Evolutionary conservation across 2,113 vertebrate genomes (phyloP).

Genomic region (Aspidoscelis tigris): DNA sequence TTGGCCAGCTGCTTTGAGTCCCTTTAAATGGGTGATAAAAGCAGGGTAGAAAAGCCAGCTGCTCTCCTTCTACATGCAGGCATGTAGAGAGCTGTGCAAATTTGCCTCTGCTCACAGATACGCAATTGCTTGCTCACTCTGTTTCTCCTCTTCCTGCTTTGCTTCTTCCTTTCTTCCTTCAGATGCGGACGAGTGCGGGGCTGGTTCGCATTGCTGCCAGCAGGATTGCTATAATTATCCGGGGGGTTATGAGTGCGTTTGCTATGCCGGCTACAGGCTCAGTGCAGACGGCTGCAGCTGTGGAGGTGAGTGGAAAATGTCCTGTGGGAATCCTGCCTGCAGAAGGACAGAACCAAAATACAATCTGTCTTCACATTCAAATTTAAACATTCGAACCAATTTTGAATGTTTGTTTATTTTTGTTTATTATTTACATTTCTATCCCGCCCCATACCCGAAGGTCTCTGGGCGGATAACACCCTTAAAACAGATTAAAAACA

Average conservation of each 20-base stretch:
- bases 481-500: too few species aligned
- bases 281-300: constrained; percentile 86
- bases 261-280: constrained; percentile 86
- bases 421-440: too few species aligned
- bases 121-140: too few species aligned
- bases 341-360: accelerated
- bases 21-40: too few species aligned
- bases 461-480: too few species aligned
- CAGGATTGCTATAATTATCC: constrained; percentile 92
- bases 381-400: too few species aligned
- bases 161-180: constrained; percentile 47
- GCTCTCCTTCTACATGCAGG: too few species aligned
- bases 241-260: constrained; percentile 92
- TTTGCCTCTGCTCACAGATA: not conserved
- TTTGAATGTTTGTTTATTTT: too few species aligned
- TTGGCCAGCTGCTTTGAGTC: too few species aligned
- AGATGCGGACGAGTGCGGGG: constrained; percentile 89
- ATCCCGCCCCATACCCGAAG: too few species aligned
- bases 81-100: not conserved
- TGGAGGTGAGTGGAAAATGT: constrained; percentile 77
- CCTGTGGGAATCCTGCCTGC: accelerated
- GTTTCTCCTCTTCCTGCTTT: not conserved
- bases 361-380: too few species aligned
- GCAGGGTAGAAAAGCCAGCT: too few species aligned
- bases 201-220: constrained; percentile 84